Evolutionary conservation across 2,888 invertebrate species (phyloP), one percentile per base, ranked within the genome.

Genomic region (Agonopterix arenella): DNA sequence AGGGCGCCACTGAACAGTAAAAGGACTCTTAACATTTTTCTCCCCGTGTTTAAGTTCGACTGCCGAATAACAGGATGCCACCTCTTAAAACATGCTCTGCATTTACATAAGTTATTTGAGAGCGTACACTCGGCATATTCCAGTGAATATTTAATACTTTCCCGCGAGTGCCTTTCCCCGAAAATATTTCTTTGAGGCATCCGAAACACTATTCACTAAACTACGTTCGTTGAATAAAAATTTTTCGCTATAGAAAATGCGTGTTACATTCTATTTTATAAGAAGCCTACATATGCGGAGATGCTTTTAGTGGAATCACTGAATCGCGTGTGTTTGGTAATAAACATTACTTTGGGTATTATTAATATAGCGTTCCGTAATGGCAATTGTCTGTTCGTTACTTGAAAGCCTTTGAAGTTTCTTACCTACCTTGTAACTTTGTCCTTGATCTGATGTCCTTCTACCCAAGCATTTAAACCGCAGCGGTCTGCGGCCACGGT

Each of bases 291-390:
- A 60, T 65, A 62, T 64, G 57, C 57, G 48, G 61, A 66, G 76
- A 80, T 76, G 80, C 81, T 84, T 84, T 84, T 82, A 82, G 79
- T 70, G 56, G 70, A 84, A 84, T 84, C 80, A 76, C 80, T 73
- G 70, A 73, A 79, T 84, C 66, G 85, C 82, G 80, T 84, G 84
- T 63, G 54, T 54, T 49, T 55, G 57, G 67, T 70, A 70, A 77
- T 80, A 77, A 76, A 70, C 70, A 73, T 70, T 73, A 68, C 60
- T 53, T 56, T 52, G 54, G 61, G 57, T 64, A 67, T 68, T 76
- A 77, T 74, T 74, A 77, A 70, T 73, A 74, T 60, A 66, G 58
- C 67, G 67, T 62, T 72, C 60, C 53, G 57, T 63, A 63, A 68
- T 69, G 70, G 66, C 72, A 73, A 71, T 69, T 62, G 66, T 64